Base-by-base conservation (phyloP, 2,888 invertebrate genomes). In the Morpho helenor region DNA sequence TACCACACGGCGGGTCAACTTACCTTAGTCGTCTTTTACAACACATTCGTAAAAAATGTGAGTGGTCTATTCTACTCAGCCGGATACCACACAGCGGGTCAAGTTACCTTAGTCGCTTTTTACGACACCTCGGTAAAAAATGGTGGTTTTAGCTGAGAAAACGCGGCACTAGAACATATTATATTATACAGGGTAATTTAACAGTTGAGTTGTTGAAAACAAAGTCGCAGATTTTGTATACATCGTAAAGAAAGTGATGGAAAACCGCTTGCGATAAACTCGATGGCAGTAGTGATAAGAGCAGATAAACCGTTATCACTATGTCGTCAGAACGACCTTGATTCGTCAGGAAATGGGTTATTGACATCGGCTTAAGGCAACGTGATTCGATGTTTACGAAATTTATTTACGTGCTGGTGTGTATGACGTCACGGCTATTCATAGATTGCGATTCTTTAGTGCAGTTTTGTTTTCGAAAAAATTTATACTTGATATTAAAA, bases 261-360 rank as follows among this genome's bases (percentile, higher is more conserved):
- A 48, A 43, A 43, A 42, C 43, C 43, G 22, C 43, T 51, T 22
- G 42, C 43, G 8, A 42, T 23, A 51, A 16, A 43, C 31, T 52
- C 31, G 61, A 64, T 66, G 64, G 62, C 49, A 53, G 64, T 61
- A 9, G 8, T 58, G 67, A 67, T 67, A 67, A 57, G 53, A 52
- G 53, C 41, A 57, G 64, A 62, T 64, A 67, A 65, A 65, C 64
- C 65, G 62, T 68, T 73, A 72, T 76, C 72, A 43, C 16, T 54
- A 42, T 64, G 65, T 69, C 69, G 68, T 66, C 66, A 66, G 4
- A 5, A 31, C 66, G 68, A 77, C 76, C 76, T 76, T 76, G 73
- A 49, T 9, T 59, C 60, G 68, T 60, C 62, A 66, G 68, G 66
- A 67, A 58, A 60, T 61, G 60, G 68, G 63, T 66, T 63, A 49